These are phyloP conservation scores for Phoenicopterus ruber DNA, from an alignment of 2,113 vertebrate species.

Conservation along the genomic window DNA sequence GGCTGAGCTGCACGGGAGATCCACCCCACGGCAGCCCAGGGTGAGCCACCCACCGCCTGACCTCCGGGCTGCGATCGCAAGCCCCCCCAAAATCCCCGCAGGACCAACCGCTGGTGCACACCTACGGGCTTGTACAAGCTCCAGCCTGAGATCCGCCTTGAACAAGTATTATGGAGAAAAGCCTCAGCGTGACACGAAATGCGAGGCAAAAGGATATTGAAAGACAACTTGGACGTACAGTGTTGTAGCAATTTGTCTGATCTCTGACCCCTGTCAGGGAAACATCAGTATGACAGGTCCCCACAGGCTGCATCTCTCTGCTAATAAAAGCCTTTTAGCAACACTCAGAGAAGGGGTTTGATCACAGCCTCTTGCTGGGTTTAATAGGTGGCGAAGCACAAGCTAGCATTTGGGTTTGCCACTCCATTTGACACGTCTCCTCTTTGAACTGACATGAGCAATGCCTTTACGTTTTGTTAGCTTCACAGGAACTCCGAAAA, in stretches of 20 bases:
- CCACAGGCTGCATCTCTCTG: neutral
- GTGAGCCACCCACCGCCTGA: neutral
- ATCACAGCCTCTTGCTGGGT: neutral
- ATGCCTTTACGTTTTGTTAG: neutral
- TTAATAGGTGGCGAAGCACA: neutral
- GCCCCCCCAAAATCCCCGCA: neutral
- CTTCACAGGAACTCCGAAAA: neutral
- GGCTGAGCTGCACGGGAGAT: neutral
- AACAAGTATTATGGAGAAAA: neutral
- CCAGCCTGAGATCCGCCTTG: neutral
- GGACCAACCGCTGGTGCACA: neutral
- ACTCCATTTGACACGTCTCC: neutral
- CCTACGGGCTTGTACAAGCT: neutral
- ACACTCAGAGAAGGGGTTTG: neutral
- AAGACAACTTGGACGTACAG: neutral
- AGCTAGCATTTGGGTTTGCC: neutral
- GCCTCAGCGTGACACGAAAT: neutral
- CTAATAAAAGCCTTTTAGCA: conserved; percentile 10
- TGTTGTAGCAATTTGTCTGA: neutral
- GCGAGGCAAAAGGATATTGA: neutral
- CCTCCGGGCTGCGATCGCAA: neutral
- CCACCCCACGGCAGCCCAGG: neutral
- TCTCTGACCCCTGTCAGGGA: conserved; percentile 18
- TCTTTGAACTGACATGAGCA: neutral
- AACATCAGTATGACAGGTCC: neutral